phyloP scores from a whole-genome alignment of 2,888 invertebrate species.

The Dusona sp. region DNA sequence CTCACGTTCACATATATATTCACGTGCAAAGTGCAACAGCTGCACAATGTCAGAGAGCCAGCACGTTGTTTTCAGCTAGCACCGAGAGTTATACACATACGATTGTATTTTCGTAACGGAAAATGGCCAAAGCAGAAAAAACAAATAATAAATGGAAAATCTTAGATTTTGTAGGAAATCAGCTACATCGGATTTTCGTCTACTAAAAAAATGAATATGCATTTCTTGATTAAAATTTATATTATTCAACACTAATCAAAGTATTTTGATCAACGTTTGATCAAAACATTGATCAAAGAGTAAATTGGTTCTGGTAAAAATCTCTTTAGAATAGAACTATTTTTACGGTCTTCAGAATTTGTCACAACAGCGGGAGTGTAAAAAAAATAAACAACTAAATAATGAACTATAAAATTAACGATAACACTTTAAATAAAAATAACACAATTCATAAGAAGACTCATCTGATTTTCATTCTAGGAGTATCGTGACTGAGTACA shows the following conservation, averaged over 20 bases:
- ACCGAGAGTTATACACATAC: constrained; percentile 52
- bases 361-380: too few species aligned
- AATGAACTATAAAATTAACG: not conserved
- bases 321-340: too few species aligned
- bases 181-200: not conserved
- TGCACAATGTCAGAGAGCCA: constrained; percentile 60
- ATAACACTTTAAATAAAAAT: not conserved
- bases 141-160: constrained; percentile 8
- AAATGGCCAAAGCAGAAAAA: constrained; percentile 22
- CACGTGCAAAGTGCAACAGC: constrained; percentile 63
- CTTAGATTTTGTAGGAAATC: not conserved
- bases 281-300: too few species aligned
- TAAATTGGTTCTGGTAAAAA: too few species aligned
- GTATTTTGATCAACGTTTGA: too few species aligned
- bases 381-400: not conserved
- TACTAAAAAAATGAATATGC: not conserved
- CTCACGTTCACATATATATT: not conserved
- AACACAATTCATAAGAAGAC: not conserved
- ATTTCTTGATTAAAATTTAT: too few species aligned
- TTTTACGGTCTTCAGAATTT: too few species aligned
- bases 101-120: constrained; percentile 27
- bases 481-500: not conserved
- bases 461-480: not conserved
- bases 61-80: constrained; percentile 39
- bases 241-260: too few species aligned